A percentile compares a stretch with the other conserved stretches of the same genome.
These are phyloP conservation scores for Drymonia ruficornis DNA, from an alignment of 2,888 invertebrate genomes.

Conservation along the genomic window DNA sequence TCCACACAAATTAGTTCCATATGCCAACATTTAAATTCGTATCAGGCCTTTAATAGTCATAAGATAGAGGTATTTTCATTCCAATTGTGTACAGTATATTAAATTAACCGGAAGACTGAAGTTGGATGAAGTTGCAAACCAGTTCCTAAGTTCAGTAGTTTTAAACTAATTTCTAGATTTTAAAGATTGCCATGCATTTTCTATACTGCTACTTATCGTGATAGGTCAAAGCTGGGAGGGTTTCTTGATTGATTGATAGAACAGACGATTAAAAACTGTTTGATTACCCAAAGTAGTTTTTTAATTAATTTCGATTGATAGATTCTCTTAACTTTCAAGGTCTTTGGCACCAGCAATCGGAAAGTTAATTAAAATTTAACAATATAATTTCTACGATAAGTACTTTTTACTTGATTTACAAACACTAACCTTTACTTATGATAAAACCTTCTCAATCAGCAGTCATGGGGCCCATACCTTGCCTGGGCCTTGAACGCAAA, in stretches of 20 bases:
- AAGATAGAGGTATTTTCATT: neutral
- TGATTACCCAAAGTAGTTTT: too few species aligned
- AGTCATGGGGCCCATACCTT: slow-evolving; percentile 15
- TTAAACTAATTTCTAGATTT: neutral
- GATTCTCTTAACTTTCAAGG: too few species aligned
- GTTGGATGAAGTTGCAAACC: too few species aligned
- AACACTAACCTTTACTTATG: slow-evolving; percentile 11
- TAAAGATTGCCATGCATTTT: neutral
- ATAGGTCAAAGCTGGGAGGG: neutral
- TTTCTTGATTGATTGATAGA: neutral
- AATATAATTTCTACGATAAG: too few species aligned
- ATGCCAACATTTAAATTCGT: too few species aligned
- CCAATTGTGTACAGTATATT: too few species aligned
- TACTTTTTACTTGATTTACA: neutral
- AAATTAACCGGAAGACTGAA: too few species aligned
- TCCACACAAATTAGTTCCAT: too few species aligned
- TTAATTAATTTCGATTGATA: too few species aligned
- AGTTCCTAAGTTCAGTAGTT: neutral
- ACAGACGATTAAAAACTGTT: neutral
- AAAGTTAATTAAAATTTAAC: too few species aligned
- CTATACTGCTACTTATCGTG: neutral
- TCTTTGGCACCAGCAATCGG: too few species aligned
- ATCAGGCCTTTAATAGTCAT: too few species aligned
- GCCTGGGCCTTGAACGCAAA: slow-evolving; percentile 25
- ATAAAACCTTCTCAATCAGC: slow-evolving; percentile 25